Base-by-base conservation (phyloP, 2,113 vertebrate species). In the Cyprinodon tularosa region DNA sequence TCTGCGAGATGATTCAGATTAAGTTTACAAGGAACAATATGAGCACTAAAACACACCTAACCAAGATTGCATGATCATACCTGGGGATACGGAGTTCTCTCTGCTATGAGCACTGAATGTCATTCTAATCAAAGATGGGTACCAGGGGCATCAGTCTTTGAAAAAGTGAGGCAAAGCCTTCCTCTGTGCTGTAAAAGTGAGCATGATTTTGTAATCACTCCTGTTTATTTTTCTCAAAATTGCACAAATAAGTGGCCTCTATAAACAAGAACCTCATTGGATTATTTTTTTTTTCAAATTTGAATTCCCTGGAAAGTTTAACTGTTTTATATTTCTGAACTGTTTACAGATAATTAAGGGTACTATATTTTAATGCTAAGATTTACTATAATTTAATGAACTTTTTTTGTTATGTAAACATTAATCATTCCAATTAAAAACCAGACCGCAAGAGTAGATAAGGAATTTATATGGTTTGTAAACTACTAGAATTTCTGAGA, bases 71-170 rank as follows among this genome's bases (percentile, higher is more conserved):
- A 6, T 20, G 40, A 20, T 10, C 44, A 67, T 53, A 70, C 66
- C 40, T 62, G 3, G 36, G 62, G 68, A 17, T 6, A 61, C 62
- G 66, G 48, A 77, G 69, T n/a, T 17, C 17, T 11, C 4, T 50
- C 75, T 38, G 20, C 29, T 65, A 38, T 17, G 57, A 38, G 39
- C 17, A 66, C 42, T 70, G 59, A 76, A 77, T 78, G 65, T 74
- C 62, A 72, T 78, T 83, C 44, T 72, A 66, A 44, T 81, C 22
- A 29, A 64, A 74, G 57, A 66, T 81, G 76, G 79, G 80, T 59
- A 50, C 68, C 63, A 59, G 62, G 70, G 57, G 75, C 62, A 17
- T 48, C 44, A 13, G 61, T 37, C 59, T 76, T 50, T 69, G 9
- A 71, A 76, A 67, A 36, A 80, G 81, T 50, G 13, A 72, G 57